Evolutionary conservation across 1,140 invertebrate genomes (phyloP), one percentile per base, ranked within the genome.

Genomic region (Cyclargus thomasi): DNA sequence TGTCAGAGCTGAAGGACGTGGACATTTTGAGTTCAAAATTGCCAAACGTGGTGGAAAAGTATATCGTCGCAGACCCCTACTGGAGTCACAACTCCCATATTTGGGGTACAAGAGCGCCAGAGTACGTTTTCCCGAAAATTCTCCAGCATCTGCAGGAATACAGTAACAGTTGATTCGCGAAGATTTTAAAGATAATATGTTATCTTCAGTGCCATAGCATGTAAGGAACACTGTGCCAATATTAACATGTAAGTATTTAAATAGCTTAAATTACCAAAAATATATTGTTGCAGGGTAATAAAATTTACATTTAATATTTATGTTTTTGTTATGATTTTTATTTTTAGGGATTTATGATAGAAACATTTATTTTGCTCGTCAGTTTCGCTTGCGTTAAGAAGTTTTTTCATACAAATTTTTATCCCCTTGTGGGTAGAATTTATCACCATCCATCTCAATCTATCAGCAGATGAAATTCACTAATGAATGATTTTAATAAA

Each of bases 1-100:
- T 39, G 0, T 64, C 63, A 1, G 63, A 64, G 2, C 11, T 39
- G 20, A 35, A 36, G 17, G 36, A 64, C 18, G 17, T 64, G 8
- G 18, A 36, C 20, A 64, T 64, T 64, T 39, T 64, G 3, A 20
- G 29, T 10, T 39, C 23, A 18, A 64, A 64, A 18, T 39, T 64
- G 10, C 63, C 63, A 4, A 64, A 64, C 18, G 29, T 64, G n/a
- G n/a, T 64, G 17, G 63, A 64, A 1, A 39, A 8, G 16, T 64
- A 64, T 11, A 18, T 64, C 18, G 63, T 64, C 4, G 7, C 16
- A 1, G 63, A 64, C n/a, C 63, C 63, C 16, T 0, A n/a, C 3
- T 64, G 63, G 63, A 39, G 63, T 47, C 63, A 64, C n/a, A 64
- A 39, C 35, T 17, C 29, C 0, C 36, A 64, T 20, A 11, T 64